Percentiles rank a stretch among this genome's conserved stretches.
Evolutionary conservation across 2,113 vertebrate species (phyloP).

Genomic region (Apodemus sylvaticus): DNA sequence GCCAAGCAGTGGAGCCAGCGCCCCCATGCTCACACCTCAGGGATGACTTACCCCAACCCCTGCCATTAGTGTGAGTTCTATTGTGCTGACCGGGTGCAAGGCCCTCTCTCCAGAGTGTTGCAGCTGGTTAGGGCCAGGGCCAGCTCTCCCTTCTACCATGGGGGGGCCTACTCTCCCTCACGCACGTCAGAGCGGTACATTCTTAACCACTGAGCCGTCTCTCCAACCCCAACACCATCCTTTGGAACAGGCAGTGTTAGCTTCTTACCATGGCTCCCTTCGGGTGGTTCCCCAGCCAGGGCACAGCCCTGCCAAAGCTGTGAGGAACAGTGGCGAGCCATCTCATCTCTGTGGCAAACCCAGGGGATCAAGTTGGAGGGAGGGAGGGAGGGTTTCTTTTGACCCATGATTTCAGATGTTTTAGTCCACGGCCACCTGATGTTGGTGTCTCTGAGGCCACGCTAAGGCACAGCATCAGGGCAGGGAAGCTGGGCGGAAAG

Average conservation of each 20-base stretch:
- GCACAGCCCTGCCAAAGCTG: neutral
- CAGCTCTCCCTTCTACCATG: no score
- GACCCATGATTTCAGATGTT: neutral
- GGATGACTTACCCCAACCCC: neutral
- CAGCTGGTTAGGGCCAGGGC: neutral
- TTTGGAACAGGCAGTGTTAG: neutral
- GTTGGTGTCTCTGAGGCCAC: neutral
- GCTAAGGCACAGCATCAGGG: neutral
- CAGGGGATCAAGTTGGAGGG: neutral
- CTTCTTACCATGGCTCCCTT: neutral
- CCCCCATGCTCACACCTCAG: neutral
- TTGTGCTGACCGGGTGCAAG: neutral
- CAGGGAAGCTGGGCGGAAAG: neutral
- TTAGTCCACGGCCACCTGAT: neutral
- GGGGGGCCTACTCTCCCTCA: no score
- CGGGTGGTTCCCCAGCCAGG: neutral
- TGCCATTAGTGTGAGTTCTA: neutral
- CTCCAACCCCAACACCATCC: neutral
- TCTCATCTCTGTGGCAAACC: neutral
- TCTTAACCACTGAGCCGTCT: neutral
- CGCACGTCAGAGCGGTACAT: neutral
- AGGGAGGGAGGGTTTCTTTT: neutral
- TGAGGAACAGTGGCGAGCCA: neutral
- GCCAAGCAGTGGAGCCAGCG: neutral
- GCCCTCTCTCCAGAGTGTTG: neutral